Percentiles rank a stretch among this genome's conserved stretches.
Conservation (phyloP, 2,113 vertebrate species). For the Leiothrix lutea region DNA sequence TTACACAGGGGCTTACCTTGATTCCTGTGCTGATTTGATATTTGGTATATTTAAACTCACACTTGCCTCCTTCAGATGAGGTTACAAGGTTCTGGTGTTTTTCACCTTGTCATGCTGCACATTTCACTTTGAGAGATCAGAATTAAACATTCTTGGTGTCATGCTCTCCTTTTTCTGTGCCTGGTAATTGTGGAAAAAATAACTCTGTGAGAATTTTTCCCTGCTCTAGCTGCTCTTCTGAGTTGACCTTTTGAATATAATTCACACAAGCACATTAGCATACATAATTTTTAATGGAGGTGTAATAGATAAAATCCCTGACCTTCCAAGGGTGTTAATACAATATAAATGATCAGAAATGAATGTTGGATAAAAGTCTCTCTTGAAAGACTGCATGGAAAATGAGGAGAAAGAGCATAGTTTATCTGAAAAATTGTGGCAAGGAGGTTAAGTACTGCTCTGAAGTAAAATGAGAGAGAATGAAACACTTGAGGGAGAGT, state of each 20-base stretch:
- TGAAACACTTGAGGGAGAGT: background rate
- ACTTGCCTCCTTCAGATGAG: background rate
- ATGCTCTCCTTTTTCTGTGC: background rate
- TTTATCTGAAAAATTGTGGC: background rate
- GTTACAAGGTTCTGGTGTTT: background rate
- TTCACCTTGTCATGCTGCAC: background rate
- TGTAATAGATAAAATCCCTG: constrained; percentile 2
- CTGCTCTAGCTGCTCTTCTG: background rate
- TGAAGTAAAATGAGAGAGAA: background rate
- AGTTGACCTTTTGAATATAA: background rate
- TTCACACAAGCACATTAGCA: background rate
- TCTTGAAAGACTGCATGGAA: background rate
- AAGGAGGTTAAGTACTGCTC: background rate
- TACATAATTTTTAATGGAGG: background rate
- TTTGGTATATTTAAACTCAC: background rate
- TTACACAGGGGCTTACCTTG: background rate
- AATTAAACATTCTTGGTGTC: background rate
- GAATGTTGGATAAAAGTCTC: background rate
- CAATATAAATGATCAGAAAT: background rate
- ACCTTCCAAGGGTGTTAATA: background rate
- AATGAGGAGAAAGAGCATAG: background rate
- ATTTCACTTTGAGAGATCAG: background rate
- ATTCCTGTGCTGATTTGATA: background rate
- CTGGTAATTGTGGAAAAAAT: background rate
- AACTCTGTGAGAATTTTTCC: background rate